These are phyloP conservation scores for Sisyra terminalis DNA, from an alignment of 2,888 invertebrate species.

Conservation along the genomic window DNA sequence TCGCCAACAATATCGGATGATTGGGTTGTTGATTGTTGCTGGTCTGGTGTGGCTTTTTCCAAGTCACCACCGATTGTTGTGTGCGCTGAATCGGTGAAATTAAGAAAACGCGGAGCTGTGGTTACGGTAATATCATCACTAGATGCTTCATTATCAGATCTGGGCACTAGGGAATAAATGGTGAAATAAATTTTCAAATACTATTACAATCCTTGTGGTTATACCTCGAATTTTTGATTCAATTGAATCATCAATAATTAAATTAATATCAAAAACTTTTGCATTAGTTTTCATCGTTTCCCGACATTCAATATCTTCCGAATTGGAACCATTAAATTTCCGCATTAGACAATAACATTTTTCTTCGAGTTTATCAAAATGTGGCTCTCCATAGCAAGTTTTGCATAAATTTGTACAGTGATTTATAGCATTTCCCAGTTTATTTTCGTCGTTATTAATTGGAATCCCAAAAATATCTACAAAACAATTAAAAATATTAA, in stretches of 20 bases:
- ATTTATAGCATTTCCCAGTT: no score
- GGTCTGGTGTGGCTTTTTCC: no score
- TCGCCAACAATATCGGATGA: neutral
- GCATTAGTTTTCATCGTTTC: neutral
- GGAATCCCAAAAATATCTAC: no score
- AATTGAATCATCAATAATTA: neutral
- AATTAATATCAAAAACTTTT: neutral
- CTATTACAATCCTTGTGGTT: neutral
- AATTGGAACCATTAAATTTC: neutral
- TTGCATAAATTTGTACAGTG: constrained; percentile 1
- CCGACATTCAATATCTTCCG: neutral
- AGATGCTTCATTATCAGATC: neutral
- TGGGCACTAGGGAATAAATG: neutral
- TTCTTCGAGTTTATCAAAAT: constrained; percentile 1
- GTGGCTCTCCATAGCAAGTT: neutral
- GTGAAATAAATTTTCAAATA: neutral
- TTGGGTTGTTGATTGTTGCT: no score
- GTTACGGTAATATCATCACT: neutral
- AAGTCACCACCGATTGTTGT: no score
- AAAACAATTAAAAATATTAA: no score
- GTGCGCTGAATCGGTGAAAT: no score
- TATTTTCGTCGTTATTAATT: no score
- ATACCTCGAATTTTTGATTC: neutral
- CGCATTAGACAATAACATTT: constrained; percentile 2
- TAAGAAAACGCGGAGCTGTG: neutral